These are phyloP conservation scores for Aproaerema taeniolella DNA, from an alignment of 2,888 invertebrate species.

Conservation along the genomic window DNA sequence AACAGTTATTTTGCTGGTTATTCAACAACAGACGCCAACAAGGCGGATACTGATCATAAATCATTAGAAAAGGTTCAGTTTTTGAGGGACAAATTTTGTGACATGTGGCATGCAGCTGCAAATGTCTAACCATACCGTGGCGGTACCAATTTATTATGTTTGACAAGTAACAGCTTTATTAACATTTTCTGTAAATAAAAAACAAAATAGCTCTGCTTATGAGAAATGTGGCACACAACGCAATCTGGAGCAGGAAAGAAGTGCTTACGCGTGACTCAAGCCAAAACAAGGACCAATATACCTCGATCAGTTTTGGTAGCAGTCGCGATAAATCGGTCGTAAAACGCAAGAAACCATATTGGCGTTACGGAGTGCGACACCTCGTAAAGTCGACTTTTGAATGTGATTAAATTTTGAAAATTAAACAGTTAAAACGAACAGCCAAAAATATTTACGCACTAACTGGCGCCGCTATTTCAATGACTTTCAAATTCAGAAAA, in stretches of 20 bases:
- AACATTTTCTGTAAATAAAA: constrained; percentile 19
- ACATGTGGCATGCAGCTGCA: constrained; percentile 69
- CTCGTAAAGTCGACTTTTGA: constrained; percentile 35
- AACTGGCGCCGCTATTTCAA: too few species aligned
- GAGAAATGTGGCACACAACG: constrained; percentile 15
- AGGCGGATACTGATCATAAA: constrained; percentile 41
- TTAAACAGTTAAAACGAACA: too few species aligned
- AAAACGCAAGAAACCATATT: constrained; percentile 39
- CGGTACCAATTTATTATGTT: constrained; percentile 28
- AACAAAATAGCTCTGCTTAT: constrained; percentile 19
- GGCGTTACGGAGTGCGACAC: constrained; percentile 41
- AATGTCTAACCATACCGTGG: constrained; percentile 24
- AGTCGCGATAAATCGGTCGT: constrained; percentile 43
- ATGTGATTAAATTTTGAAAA: constrained; percentile 1
- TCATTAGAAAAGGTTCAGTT: constrained; percentile 50
- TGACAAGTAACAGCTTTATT: constrained; percentile 18
- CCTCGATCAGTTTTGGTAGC: constrained; percentile 47
- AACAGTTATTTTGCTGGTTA: not conserved
- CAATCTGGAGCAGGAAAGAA: constrained; percentile 28
- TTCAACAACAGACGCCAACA: not conserved
- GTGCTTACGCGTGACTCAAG: constrained; percentile 52
- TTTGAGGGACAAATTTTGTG: constrained; percentile 51
- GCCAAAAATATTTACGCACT: too few species aligned
- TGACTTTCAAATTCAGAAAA: too few species aligned
- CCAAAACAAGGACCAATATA: constrained; percentile 54